Evolutionary conservation across 1,140 invertebrate species (phyloP).

Genomic region (Conus ventricosus): DNA sequence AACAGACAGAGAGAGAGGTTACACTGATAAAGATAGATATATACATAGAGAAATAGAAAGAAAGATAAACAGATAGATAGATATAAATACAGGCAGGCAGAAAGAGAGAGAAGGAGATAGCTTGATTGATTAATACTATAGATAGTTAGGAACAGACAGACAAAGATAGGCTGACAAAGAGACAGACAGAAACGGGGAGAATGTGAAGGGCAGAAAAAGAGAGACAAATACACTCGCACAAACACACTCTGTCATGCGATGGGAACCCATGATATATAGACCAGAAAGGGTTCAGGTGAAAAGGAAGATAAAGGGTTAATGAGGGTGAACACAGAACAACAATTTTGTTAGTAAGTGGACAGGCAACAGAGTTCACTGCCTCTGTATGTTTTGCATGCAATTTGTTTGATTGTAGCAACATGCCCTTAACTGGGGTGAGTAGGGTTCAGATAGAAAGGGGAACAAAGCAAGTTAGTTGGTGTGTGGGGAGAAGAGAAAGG

Average conservation of each 20-base stretch:
- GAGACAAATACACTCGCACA: background rate
- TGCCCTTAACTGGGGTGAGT: too few relatives aligned
- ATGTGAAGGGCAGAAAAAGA: background rate
- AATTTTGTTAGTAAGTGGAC: too few relatives aligned
- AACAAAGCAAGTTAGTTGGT: background rate
- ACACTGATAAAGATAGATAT: background rate
- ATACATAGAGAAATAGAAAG: too few relatives aligned
- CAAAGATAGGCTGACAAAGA: background rate
- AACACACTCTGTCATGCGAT: background rate
- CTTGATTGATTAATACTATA: background rate
- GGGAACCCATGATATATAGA: background rate
- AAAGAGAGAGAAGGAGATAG: background rate
- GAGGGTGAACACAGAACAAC: too few relatives aligned
- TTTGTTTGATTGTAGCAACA: too few relatives aligned
- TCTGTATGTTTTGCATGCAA: too few relatives aligned
- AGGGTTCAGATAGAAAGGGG: too few relatives aligned
- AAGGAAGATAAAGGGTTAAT: too few relatives aligned
- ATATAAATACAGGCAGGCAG: background rate
- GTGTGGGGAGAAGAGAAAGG: background rate
- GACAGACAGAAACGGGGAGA: background rate
- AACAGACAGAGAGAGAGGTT: background rate
- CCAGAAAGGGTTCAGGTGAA: too few relatives aligned
- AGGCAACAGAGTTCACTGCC: too few relatives aligned
- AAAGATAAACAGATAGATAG: too few relatives aligned
- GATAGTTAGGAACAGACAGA: background rate